A percentile compares a stretch with the other conserved stretches of the same genome.
Conservation (phyloP, 2,888 invertebrate genomes). For the Euzophera pinguis region DNA sequence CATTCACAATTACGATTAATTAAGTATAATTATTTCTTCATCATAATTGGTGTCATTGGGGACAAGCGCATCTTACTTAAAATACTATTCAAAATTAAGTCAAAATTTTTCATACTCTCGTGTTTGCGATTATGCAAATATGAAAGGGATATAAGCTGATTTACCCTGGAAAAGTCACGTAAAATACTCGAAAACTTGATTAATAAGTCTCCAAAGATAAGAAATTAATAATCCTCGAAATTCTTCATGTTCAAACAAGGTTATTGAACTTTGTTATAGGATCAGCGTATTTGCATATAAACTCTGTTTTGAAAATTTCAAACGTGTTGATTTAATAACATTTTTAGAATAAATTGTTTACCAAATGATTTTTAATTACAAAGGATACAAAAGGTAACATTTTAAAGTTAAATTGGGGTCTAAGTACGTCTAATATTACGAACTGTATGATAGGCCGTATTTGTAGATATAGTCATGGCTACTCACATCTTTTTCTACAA, state of each 20-base stretch:
- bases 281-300: not conserved
- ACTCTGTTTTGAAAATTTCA: not conserved
- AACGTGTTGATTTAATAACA: not conserved
- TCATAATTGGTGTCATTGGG: slow-evolving; percentile 61
- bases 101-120: not conserved
- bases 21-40: slow-evolving; percentile 36
- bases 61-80: slow-evolving; percentile 41
- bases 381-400: slow-evolving; percentile 4
- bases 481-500: slow-evolving; percentile 59
- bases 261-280: slow-evolving; percentile 7
- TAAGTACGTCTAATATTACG: slow-evolving; percentile 27
- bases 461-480: slow-evolving; percentile 52
- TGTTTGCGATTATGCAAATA: slow-evolving; percentile 16
- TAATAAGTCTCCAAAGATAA: slow-evolving; percentile 23
- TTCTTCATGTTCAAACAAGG: not conserved
- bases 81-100: slow-evolving; percentile 13
- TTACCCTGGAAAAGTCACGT: slow-evolving; percentile 61
- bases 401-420: slow-evolving; percentile 20
- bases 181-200: slow-evolving; percentile 56
- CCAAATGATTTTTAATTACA: not conserved
- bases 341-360: not conserved
- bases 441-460: slow-evolving; percentile 49
- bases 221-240: slow-evolving; percentile 12
- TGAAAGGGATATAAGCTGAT: slow-evolving; percentile 12
- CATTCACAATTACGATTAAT: slow-evolving; percentile 31